Evolutionary conservation across 2,888 invertebrate genomes (phyloP), one percentile per base, ranked within the genome.

Genomic region (Argyresthia albistria): DNA sequence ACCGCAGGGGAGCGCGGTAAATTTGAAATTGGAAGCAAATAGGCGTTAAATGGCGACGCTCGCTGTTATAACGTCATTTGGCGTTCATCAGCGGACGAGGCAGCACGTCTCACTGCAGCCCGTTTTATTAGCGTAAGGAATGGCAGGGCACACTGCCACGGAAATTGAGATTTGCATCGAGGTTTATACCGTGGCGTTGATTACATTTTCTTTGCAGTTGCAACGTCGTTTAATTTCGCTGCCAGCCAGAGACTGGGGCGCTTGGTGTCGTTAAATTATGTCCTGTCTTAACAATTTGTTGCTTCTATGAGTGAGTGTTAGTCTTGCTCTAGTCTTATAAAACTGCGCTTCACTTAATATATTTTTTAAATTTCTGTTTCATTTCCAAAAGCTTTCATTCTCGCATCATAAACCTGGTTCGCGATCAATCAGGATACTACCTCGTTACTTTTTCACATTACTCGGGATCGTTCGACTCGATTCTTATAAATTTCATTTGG

Each of bases 21-120:
- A 87, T 88, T 89, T 88, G 89, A 86, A 81, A 84, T 87, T 88
- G 88, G 87, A 89, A 81, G 83, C 90, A 90, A 90, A 90, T 90
- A 90, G 89, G 90, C 90, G 90, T 90, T 90, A 90, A 90, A 90
- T 90, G 89, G 89, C 89, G 88, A 84, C 88, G 83, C 78, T 79
- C 81, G 80, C 78, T 82, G 81, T 83, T 80, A 84, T 86, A 87
- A 87, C 86, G 72, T 81, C 81, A 82, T 87, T 87, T 86, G 80
- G 75, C 82, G 83, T 81, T 87, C 87, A 87, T 87, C 87, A 87
- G 79, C 75, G 75, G 72, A 73, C 83, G 79, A 80, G 81, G 84
- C 82, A 83, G 83, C 86, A 80, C 80, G 80, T 76, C 78, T 78
- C 80, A 76, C 78, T 80, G 83, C 78, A 82, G 82, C 83, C 80